Evolutionary conservation across 2,113 vertebrate species (phyloP), one percentile per base, ranked within the genome.

Genomic region (Platanista minor): DNA sequence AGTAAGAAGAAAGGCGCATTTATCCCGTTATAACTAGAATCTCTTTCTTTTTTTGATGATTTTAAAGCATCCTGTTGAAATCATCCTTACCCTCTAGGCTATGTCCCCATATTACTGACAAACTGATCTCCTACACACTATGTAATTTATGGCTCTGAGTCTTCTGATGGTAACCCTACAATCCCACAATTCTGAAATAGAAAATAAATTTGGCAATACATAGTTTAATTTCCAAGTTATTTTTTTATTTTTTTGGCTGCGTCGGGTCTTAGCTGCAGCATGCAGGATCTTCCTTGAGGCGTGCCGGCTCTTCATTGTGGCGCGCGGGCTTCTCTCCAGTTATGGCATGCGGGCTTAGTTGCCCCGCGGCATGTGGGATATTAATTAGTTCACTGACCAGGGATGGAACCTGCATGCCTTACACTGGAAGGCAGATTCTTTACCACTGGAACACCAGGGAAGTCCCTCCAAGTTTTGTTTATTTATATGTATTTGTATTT

Each of bases 301-400:
- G 0, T 52, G 15, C 49, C 49, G 15, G 49, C 49, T 52, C 49
- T 52, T 52, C 5, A 0, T 1, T 52, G 49, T 52, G 15, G 15
- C 1, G 5, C 1, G 1, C 15, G 0, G 49, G 15, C 5, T 52
- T 52, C 15, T 52, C 49, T 17, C 49, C 49, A 5, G 49, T 52
- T 52, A 52, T 52, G 49, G 15, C 5, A 52, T 0, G 5, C 1
- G 15, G 49, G 49, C 1, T 52, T 52, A 52, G 15, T 52, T 52
- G 49, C 49, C 15, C 49, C 15, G 0, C 5, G 15, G 49, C 49
- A 6, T 17, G 15, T 52, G 49, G 49, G 49, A 52, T 52, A 52
- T 52, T 52, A 52, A 52, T 52, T 52, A 52, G 49, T 52, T 52
- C 49, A 52, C 49, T 1, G 5, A 52, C 49, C 49, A 52, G 49